phyloP scores from a whole-genome alignment of 2,113 vertebrate genomes.

The Odocoileus virginianus region DNA sequence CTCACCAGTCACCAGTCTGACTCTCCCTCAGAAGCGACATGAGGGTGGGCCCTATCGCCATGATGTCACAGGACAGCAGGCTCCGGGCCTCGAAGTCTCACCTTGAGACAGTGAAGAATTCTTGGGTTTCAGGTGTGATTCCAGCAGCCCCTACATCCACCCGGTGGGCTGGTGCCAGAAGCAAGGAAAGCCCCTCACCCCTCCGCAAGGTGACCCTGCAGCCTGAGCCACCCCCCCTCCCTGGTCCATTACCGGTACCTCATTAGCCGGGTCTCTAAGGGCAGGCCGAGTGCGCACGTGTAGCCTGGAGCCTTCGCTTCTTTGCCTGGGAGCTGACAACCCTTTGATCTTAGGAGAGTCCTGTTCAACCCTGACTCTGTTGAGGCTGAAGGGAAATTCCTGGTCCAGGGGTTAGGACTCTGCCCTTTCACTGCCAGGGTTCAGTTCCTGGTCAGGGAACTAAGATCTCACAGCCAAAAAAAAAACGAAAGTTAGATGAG shows the following conservation, averaged over 20 bases:
- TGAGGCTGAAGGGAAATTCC: not conserved
- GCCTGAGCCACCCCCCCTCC: not conserved
- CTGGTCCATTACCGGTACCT: not conserved
- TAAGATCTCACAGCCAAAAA: not conserved
- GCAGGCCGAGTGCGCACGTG: not conserved
- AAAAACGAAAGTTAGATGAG: not conserved
- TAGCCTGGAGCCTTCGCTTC: not conserved
- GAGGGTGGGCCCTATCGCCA: not conserved
- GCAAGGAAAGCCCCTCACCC: slow-evolving; percentile 92
- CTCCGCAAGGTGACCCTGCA: slow-evolving; percentile 92
- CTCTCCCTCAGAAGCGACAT: not conserved
- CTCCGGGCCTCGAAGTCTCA: not conserved
- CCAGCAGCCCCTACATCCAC: slow-evolving; percentile 97
- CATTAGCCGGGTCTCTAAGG: not conserved
- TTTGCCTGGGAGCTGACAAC: not conserved
- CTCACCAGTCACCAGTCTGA: not conserved
- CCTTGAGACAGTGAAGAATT: not conserved
- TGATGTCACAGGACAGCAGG: not conserved
- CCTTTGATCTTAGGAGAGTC: not conserved
- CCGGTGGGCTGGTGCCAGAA: slow-evolving; percentile 98
- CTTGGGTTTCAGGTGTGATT: slow-evolving; percentile 90
- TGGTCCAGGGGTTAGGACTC: not conserved
- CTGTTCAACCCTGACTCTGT: not conserved
- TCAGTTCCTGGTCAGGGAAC: not conserved
- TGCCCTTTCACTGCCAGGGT: not conserved